A percentile compares a stretch with the other conserved stretches of the same genome.
These are phyloP conservation scores for Desmodus rotundus DNA, from an alignment of 2,113 vertebrate species.

Conservation along the genomic window DNA sequence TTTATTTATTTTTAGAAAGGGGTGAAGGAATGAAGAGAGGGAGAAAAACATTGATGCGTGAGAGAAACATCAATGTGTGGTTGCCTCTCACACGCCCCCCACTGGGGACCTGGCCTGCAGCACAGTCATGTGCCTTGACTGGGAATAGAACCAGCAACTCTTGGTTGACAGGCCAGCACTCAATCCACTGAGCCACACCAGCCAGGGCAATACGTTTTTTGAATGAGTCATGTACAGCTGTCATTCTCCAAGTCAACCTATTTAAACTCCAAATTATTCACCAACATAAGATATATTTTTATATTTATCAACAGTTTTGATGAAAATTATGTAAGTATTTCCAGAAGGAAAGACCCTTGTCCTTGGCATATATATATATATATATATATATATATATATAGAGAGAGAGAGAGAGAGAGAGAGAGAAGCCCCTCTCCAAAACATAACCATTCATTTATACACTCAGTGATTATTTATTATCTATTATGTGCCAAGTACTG, in stretches of 20 bases:
- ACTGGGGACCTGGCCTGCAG: too few relatives aligned
- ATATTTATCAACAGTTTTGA: background rate
- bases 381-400: too few relatives aligned
- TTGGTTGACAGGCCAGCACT: too few relatives aligned
- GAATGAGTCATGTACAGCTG: background rate
- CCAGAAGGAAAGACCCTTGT: background rate
- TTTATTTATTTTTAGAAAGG: too few relatives aligned
- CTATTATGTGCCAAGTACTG: background rate
- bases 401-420: background rate
- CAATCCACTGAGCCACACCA: too few relatives aligned
- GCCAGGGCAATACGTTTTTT: background rate
- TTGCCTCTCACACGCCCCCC: too few relatives aligned
- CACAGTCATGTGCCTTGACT: too few relatives aligned
- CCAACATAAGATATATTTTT: background rate
- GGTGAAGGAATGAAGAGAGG: too few relatives aligned
- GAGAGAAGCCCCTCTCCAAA: background rate
- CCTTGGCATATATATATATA: background rate
- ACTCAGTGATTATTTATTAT: background rate
- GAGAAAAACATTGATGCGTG: too few relatives aligned
- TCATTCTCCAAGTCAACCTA: background rate
- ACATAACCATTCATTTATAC: background rate
- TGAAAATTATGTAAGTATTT: constrained; percentile 21
- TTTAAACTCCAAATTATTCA: constrained; percentile 30
- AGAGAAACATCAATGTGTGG: too few relatives aligned
- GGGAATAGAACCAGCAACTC: too few relatives aligned